Evolutionary conservation across 2,888 invertebrate genomes (phyloP), one percentile per base, ranked within the genome.

Genomic region (Platycheirus albimanus): DNA sequence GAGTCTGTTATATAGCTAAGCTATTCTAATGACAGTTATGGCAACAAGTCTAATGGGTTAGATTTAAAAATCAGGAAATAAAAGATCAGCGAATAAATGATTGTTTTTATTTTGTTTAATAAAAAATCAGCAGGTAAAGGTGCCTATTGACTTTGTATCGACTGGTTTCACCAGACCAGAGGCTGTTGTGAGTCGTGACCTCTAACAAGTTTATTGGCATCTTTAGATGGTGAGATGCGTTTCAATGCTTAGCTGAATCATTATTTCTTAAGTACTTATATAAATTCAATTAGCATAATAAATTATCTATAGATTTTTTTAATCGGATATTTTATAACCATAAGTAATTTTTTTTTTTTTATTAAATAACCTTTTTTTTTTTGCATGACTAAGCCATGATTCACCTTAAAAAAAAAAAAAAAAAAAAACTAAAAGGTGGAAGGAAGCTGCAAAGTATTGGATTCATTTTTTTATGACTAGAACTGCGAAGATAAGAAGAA

Each of bases 41-140:
- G 4, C 52, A 17, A 19, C 8, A 10, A 20, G 24, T 41, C 33
- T 24, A 7, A 56, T 41, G 7, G 33, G 56, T 13, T 58, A 0
- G 13, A 5, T 38, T 56, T 8, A 20, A 8, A 13, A 13, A 41
- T 13, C 58, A 58, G 43, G 58, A 58, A 58, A 58, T 58, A 43
- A 28, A 17, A 43, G 43, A 28, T 58, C 58, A 17, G n/a, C 11
- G 20, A 11, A 28, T 41, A 13, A 58, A 28, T 43, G 28, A 58
- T 43, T 54, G 19, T 10, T 19, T 45, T 7, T 13, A 13, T 28
- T 51, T 51, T 28, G 8, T 10, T 24, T 10, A 28, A 28, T 10
- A 10, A 15, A 15, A 1, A 28, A 15, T n/a, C n/a, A n/a, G n/a
- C n/a, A n/a, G n/a, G n/a, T n/a, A 28, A 51, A 33, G 30, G 8